Conservation (phyloP, 1,140 invertebrate species). For the Magallana gigas region DNA sequence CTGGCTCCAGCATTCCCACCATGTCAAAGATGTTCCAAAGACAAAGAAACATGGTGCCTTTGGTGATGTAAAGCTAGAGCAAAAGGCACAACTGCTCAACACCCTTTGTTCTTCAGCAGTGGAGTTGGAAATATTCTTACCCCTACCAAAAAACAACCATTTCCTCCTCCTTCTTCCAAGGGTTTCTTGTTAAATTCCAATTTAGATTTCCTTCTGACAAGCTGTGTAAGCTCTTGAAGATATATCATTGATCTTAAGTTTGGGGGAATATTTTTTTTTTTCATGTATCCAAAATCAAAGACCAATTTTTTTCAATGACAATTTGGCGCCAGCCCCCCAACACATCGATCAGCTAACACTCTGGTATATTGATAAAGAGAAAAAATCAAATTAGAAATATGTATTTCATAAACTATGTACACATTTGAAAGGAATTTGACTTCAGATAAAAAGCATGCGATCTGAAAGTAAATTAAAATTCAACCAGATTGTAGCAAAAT, state of each 20-base stretch:
- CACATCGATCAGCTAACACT: background rate
- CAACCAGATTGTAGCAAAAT: background rate
- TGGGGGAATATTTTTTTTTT: background rate
- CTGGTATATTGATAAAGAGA: background rate
- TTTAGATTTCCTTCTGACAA: conserved; percentile 25
- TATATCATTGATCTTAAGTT: conserved; percentile 18
- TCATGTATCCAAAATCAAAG: conserved; percentile 13
- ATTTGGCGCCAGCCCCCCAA: conserved; percentile 22
- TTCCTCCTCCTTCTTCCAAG: conserved; percentile 32
- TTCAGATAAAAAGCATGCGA: background rate
- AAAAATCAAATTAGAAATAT: conserved; percentile 12
- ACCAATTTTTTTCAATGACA: conserved; percentile 18
- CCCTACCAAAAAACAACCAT: conserved; percentile 3
- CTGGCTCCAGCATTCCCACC: background rate
- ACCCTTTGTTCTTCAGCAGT: background rate
- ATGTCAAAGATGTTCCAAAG: conserved; percentile 23
- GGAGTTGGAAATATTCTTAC: background rate
- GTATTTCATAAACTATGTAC: background rate
- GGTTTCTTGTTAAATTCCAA: conserved; percentile 36
- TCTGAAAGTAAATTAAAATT: background rate
- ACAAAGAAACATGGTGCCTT: background rate
- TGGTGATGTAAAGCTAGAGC: background rate
- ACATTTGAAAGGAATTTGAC: conserved; percentile 17
- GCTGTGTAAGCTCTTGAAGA: conserved; percentile 22
- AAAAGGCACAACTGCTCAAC: conserved; percentile 7